phyloP scores from a whole-genome alignment of 2,888 invertebrate genomes.

The Iselma pallidipennis region DNA sequence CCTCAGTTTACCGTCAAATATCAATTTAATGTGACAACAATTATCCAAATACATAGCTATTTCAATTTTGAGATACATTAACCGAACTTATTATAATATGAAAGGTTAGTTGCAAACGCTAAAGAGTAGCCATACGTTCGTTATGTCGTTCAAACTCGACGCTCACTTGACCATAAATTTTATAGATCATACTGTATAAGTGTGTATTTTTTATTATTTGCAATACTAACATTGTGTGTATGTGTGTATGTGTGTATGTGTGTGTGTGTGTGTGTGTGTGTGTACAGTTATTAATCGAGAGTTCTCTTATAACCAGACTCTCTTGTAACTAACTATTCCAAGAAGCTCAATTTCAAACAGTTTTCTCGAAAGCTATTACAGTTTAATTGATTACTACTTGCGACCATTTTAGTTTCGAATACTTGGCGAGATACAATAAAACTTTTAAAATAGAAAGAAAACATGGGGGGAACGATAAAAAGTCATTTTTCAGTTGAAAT shows the following conservation, averaged over 20 bases:
- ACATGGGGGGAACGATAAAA: not conserved
- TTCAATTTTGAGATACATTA: too few relatives aligned
- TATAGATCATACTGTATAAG: too few relatives aligned
- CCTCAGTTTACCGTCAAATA: too few relatives aligned
- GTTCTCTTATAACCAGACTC: slow-evolving; percentile 3
- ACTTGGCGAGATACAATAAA: slow-evolving; percentile 6
- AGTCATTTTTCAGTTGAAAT: not conserved
- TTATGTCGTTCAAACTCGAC: too few relatives aligned
- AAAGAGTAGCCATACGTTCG: too few relatives aligned
- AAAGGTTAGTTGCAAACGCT: too few relatives aligned
- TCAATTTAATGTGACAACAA: too few relatives aligned
- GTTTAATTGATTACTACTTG: slow-evolving; percentile 37
- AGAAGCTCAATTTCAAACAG: slow-evolving; percentile 34
- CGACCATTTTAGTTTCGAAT: slow-evolving; percentile 8
- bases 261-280: not conserved
- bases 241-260: not conserved
- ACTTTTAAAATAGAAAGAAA: not conserved
- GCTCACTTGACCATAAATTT: too few relatives aligned
- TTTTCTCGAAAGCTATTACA: slow-evolving; percentile 37
- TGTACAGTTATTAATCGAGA: slow-evolving; percentile 32
- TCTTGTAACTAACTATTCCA: slow-evolving; percentile 24
- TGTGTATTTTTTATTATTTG: too few relatives aligned
- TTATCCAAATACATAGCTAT: too few relatives aligned
- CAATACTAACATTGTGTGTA: not conserved
- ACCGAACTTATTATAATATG: too few relatives aligned